Conservation (phyloP, 2,888 invertebrate genomes). For the Dioctria rufipes region DNA sequence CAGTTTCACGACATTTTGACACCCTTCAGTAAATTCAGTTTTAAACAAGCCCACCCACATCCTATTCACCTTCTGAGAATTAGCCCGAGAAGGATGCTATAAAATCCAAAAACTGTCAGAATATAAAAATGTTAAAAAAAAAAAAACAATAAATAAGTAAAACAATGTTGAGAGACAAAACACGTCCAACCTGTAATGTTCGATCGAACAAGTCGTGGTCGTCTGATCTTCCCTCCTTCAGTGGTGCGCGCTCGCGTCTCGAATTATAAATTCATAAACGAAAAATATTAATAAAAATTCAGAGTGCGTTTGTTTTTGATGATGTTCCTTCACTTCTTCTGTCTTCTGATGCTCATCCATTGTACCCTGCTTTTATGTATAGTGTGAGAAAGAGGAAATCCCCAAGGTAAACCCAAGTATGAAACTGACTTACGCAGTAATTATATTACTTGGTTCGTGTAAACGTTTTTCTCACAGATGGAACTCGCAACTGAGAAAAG, state of each 20-base stretch:
- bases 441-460: conserved; percentile 37
- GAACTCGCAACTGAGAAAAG: background rate
- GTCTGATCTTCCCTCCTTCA: conserved; percentile 4
- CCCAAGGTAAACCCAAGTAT: conserved; percentile 26
- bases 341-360: conserved; percentile 4
- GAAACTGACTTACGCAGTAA: background rate
- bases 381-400: conserved; percentile 49
- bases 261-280: conserved; percentile 54
- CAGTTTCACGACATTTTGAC: conserved; percentile 28
- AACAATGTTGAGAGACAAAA: conserved; percentile 29
- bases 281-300: conserved; percentile 53
- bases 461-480: conserved; percentile 36
- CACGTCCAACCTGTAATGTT: conserved; percentile 43
- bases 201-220: conserved; percentile 46
- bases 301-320: conserved; percentile 49
- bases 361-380: background rate
- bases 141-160: conserved; percentile 21
- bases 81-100: conserved; percentile 45
- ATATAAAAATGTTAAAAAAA: conserved; percentile 43
- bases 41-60: conserved; percentile 45
- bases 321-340: conserved; percentile 26
- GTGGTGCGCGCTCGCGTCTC: conserved; percentile 16
- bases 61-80: conserved; percentile 43
- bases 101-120: conserved; percentile 51
- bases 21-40: conserved; percentile 24